Base-by-base conservation (phyloP, 2,888 invertebrate genomes). In the Syritta pipiens region DNA sequence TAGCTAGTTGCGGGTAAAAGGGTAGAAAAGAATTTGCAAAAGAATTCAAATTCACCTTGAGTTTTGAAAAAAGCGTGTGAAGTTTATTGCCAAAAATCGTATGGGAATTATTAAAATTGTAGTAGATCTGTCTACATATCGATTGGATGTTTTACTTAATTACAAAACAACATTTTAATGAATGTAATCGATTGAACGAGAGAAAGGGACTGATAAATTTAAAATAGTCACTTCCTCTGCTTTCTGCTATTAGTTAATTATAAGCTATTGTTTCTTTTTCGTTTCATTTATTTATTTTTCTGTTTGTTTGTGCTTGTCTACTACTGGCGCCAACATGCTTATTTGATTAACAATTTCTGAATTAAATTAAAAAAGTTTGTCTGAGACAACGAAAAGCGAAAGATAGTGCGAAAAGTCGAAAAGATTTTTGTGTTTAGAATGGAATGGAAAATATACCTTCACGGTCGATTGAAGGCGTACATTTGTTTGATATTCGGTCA, bases 271-370 rank as follows among this genome's bases (percentile, higher is more conserved):
- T 53, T 57, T 60, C 40, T 53, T 26, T 19, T 44, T 28, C 20
- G 9, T 59, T 44, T 7, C 1, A 17, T 26, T 22, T 35, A n/a
- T 10, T 10, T 5, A 19, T 10, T 48, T 57, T 59, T 49, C 9
- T 57, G 19, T 49, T 44, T 67, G 20, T 35, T 28, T 28, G 59
- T 37, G 46, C 42, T 63, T 40, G 62, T 60, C 59, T 72, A 67
- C 48, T 57, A 74, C 62, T 68, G 79, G 79, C 79, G 79, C 79
- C 79, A 79, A 74, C 67, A 68, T 79, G 79, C 26, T 79, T 79
- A 74, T 74, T 74, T 79, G 57, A 79, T 79, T 74, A 74, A 67
- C 65, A 65, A 60, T 65, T 32, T 59, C 72, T 63, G 60, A 67
- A 74, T 74, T 51, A 30, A 60, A 75, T 75, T 75, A 75, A 76